Conservation (phyloP, 2,797 vertebrate genomes). For the Smutsia temminckii region DNA sequence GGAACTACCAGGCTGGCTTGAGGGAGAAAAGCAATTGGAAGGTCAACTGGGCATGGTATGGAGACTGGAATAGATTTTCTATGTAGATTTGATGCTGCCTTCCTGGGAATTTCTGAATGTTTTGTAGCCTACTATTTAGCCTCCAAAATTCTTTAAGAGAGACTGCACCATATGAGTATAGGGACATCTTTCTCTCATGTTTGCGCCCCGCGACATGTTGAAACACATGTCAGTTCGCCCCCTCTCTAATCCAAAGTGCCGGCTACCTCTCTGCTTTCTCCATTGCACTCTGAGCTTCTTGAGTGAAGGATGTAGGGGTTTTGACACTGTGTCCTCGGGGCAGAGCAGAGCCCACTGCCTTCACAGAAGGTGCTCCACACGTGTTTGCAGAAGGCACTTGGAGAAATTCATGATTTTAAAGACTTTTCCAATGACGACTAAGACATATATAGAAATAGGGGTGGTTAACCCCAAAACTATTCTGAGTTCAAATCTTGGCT, state of each 20-base stretch:
- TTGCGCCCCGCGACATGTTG: fast-evolving
- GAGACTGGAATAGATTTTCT: slow-evolving; percentile 66
- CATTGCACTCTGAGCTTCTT: not conserved
- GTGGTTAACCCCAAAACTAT: not conserved
- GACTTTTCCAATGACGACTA: not conserved
- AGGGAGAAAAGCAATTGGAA: not conserved
- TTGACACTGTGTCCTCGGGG: not conserved
- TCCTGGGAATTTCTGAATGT: slow-evolving; percentile 63
- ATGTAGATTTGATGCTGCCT: slow-evolving; percentile 63
- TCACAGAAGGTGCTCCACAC: not conserved
- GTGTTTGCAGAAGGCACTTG: not conserved
- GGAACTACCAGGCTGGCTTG: not conserved
- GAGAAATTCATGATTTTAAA: not conserved
- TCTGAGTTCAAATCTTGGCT: not conserved
- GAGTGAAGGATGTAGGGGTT: fast-evolving
- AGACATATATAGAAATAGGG: not conserved
- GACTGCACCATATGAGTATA: not conserved
- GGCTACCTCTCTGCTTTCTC: not conserved
- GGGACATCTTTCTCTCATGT: not conserved
- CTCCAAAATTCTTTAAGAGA: slow-evolving; percentile 39
- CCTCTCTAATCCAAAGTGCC: not conserved
- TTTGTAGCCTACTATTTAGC: not conserved
- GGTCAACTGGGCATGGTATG: not conserved
- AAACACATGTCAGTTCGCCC: fast-evolving
- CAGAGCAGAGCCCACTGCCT: not conserved